Evolutionary conservation across 2,113 vertebrate species (phyloP), one percentile per base, ranked within the genome.

Genomic region (Oncorhynchus clarkii): DNA sequence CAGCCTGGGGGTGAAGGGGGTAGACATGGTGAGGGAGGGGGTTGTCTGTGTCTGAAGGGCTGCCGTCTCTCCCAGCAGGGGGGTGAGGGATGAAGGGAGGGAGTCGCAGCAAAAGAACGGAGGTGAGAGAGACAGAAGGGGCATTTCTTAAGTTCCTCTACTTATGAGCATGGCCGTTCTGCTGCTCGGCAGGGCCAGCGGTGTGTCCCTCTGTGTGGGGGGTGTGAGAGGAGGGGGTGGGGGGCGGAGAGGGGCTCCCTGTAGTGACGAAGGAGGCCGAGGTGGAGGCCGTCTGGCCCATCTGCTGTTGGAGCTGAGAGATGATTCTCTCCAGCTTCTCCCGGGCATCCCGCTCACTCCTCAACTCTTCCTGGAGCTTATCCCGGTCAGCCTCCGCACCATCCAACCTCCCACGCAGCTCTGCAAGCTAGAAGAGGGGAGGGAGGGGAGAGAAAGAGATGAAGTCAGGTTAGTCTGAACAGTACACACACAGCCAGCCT

Each of bases 351-450:
- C 97, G 93, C 73, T 99, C 98, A 83, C 93, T 89, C 64, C 94
- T 93, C 86, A 99, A 93, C 77, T 98, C 97, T 67, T 97, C 97
- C 71, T 98, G 97, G 78, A 99, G 95, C 78, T 98, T 96, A 86
- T 95, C 94, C n/a, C 98, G 93, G 31, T 99, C 98, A 0, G 95
- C 94, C 90, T 98, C 97, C 0, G 97, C 97, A 0, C 93, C 94
- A 82, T 98, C 96, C 91, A 99, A 65, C 78, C 97, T 93, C 89
- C 95, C 95, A 60, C 95, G 94, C 82, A 99, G 79, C 83, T 99
- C 96, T 31, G 94, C 95, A 83, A 99, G 89, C 98, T 99, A 77
- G 5, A 49, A 20, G 72, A 29, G 12, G 14, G 16, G 60, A 68
- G 29, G 72, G 11, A 16, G 9, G 16, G 34, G 9, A 39, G 31